phyloP scores from a whole-genome alignment of 2,113 vertebrate species.

The Pontoporia blainvillei region DNA sequence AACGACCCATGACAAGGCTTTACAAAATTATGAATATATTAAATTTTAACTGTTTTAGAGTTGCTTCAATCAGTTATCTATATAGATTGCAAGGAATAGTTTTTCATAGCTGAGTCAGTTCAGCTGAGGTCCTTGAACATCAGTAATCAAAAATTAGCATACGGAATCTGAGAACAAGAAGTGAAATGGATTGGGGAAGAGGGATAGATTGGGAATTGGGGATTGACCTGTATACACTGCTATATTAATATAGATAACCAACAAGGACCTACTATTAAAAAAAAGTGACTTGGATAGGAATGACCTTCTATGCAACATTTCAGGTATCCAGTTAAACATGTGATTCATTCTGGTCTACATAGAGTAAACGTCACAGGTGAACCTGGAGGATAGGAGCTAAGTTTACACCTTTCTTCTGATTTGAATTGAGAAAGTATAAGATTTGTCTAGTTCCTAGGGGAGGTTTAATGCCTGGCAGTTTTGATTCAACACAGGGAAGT shows the following conservation, averaged over 20 bases:
- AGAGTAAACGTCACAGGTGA: background rate
- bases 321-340: background rate
- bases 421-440: background rate
- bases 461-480: background rate
- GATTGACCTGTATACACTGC: background rate
- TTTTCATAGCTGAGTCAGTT: background rate
- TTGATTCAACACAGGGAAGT: background rate
- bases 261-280: background rate
- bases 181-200: background rate
- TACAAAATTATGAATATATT: background rate
- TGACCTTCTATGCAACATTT: background rate
- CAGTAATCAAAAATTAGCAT: background rate
- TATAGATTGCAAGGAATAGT: background rate
- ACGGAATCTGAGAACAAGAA: background rate
- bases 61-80: background rate
- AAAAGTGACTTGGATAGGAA: background rate
- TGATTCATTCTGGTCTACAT: background rate
- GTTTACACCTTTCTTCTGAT: background rate
- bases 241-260: too few species aligned
- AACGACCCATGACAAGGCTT: background rate
- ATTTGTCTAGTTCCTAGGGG: background rate
- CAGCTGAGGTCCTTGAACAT: background rate
- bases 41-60: background rate
- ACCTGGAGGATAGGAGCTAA: background rate
- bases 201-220: too few species aligned